phyloP scores from a whole-genome alignment of 1,140 invertebrate genomes.

The Trypoxylus dichotomus region DNA sequence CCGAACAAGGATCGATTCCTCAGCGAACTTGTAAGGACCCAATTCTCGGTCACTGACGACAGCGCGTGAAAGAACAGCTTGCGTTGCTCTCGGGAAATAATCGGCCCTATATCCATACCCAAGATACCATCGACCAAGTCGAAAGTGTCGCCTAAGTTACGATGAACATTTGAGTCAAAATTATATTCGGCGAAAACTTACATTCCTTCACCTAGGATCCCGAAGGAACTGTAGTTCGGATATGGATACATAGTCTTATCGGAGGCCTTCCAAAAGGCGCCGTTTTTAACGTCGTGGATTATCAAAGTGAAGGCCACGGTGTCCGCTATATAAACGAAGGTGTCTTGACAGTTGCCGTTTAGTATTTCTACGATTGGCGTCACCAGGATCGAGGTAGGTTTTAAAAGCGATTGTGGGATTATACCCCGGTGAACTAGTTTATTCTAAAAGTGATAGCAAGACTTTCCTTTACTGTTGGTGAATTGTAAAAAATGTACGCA shows the following conservation, averaged over 20 bases:
- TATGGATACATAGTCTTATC: constrained; percentile 74
- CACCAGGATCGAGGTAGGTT: constrained; percentile 53
- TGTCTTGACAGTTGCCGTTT: constrained; percentile 61
- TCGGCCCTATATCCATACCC: constrained; percentile 66
- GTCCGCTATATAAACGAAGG: constrained; percentile 76
- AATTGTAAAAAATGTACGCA: no score
- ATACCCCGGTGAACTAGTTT: constrained; percentile 58
- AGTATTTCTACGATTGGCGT: constrained; percentile 66
- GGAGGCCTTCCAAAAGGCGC: constrained; percentile 66
- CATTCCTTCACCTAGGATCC: constrained; percentile 54
- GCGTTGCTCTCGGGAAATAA: constrained; percentile 56
- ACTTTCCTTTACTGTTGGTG: background rate
- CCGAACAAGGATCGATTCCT: constrained; percentile 60
- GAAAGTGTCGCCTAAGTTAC: constrained; percentile 62
- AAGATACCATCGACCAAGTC: constrained; percentile 76
- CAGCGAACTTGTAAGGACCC: constrained; percentile 65
- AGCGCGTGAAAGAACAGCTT: constrained; percentile 75
- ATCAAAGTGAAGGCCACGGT: constrained; percentile 67
- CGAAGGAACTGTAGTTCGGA: constrained; percentile 67
- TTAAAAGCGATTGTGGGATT: constrained; percentile 56
- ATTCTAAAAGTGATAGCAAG: constrained; percentile 47
- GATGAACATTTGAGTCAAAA: background rate
- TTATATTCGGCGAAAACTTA: background rate
- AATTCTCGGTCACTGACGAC: constrained; percentile 69
- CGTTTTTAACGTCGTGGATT: constrained; percentile 65